phyloP scores from a whole-genome alignment of 53 echinoderm and acorn worm species.

The Temnopleurus reevesii region DNA sequence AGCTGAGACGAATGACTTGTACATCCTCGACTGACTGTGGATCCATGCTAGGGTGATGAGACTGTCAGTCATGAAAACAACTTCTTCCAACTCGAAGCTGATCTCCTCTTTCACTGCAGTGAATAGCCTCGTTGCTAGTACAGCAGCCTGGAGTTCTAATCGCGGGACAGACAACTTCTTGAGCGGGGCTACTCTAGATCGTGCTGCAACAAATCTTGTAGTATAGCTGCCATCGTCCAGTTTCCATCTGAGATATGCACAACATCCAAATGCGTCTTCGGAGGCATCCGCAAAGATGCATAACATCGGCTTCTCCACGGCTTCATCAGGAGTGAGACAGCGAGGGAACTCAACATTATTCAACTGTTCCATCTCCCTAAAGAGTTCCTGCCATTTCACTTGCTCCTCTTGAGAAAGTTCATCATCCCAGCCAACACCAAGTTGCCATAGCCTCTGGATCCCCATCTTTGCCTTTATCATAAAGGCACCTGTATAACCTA shows the following conservation, averaged over 20 bases:
- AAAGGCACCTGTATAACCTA: constrained; percentile 61
- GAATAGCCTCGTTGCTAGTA: constrained; percentile 55
- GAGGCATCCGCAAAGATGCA: constrained; percentile 46
- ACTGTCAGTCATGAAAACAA: too few species aligned
- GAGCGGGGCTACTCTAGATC: too few species aligned
- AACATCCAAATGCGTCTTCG: constrained; percentile 50
- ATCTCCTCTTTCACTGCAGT: too few species aligned
- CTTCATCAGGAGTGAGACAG: constrained; percentile 42
- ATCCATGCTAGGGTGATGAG: too few species aligned
- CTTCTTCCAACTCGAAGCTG: too few species aligned
- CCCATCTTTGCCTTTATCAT: constrained; percentile 57
- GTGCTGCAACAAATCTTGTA: too few species aligned
- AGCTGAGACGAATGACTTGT: too few species aligned
- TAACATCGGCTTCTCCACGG: neutral
- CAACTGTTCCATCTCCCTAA: constrained; percentile 43
- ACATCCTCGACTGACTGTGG: too few species aligned
- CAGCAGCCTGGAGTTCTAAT: too few species aligned
- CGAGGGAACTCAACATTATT: neutral
- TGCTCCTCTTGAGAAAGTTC: neutral
- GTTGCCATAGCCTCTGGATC: constrained; percentile 61
- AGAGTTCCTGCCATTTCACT: constrained; percentile 9
- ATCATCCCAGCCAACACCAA: constrained; percentile 58
- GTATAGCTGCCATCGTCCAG: neutral
- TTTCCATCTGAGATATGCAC: constrained; percentile 45
- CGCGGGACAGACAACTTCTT: too few species aligned